Conservation (phyloP, 2,113 vertebrate species). For the Balaenoptera acutorostrata region DNA sequence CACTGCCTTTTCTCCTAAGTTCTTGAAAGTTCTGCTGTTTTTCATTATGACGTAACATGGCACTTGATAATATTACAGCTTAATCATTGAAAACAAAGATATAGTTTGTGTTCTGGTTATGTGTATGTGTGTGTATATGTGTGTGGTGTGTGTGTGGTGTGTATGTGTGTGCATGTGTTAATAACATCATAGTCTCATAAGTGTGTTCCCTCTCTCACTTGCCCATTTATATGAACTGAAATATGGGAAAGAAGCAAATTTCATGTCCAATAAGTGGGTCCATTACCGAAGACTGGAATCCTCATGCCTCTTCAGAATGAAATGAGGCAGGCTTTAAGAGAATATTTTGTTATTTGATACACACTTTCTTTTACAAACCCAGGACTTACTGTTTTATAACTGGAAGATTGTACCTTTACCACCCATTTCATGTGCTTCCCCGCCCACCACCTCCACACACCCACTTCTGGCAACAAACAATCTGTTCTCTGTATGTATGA, state of each 20-base stretch:
- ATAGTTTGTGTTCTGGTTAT: neutral
- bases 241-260: neutral
- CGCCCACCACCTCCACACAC: too few relatives aligned
- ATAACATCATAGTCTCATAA: neutral
- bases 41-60: neutral
- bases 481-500: neutral
- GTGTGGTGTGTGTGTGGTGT: neutral
- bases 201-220: neutral
- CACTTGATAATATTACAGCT: neutral
- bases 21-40: neutral
- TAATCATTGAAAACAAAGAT: neutral
- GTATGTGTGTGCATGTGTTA: neutral
- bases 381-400: neutral
- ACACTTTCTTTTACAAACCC: neutral
- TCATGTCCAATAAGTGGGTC: neutral
- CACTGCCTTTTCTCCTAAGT: neutral
- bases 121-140: neutral
- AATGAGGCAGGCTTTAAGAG: neutral
- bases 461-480: neutral
- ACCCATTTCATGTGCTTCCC: rapidly evolving
- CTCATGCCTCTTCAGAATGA: neutral
- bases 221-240: neutral
- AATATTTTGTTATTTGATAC: neutral
- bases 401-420: neutral
- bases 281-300: neutral